Conservation (phyloP, 2,797 vertebrate genomes). For the Myotis vivesi region DNA sequence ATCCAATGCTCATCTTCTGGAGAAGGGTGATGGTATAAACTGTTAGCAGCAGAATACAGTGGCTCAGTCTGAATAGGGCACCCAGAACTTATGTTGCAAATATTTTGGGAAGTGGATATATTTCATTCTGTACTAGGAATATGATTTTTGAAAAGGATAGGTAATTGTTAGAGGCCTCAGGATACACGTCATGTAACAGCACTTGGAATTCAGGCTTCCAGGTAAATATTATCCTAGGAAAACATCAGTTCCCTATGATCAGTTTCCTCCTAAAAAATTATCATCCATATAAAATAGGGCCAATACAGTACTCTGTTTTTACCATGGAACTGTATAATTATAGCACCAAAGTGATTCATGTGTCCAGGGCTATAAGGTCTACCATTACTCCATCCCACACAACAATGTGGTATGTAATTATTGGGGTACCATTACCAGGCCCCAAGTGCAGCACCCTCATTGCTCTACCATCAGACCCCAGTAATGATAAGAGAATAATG, state of each 20-base stretch:
- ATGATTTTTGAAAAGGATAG: neutral
- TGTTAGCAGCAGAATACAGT: neutral
- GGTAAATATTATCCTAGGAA: neutral
- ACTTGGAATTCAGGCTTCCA: neutral
- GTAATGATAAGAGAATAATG: neutral
- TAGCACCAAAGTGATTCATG: neutral
- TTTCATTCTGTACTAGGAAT: neutral
- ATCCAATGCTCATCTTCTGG: neutral
- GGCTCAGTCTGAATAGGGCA: neutral
- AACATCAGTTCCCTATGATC: neutral
- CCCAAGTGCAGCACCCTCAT: neutral
- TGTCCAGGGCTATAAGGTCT: neutral
- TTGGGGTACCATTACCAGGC: neutral
- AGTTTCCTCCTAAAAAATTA: neutral
- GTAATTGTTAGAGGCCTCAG: neutral
- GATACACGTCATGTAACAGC: neutral
- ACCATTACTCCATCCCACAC: neutral
- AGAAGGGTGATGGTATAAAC: neutral
- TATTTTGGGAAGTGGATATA: neutral
- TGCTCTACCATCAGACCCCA: neutral
- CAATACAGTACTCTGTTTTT: neutral
- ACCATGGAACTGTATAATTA: neutral
- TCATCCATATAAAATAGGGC: neutral
- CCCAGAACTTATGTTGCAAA: neutral
- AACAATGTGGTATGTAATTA: neutral